Conservation (phyloP, 1,140 invertebrate species). For the Trichonephila clavipes region DNA sequence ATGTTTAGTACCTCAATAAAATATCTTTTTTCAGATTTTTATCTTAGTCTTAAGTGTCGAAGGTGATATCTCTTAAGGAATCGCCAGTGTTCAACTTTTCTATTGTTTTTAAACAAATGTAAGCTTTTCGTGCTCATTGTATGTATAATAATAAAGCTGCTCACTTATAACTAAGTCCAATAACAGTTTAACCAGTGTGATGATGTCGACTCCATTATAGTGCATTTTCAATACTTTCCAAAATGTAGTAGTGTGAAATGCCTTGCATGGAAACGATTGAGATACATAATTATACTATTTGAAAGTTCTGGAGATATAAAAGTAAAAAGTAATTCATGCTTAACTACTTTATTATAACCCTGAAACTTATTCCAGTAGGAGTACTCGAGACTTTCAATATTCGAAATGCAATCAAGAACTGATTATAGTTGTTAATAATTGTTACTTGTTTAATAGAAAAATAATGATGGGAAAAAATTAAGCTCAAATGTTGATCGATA, state of each 20-base stretch:
- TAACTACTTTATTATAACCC: background rate
- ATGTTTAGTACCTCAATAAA: slow-evolving; percentile 61
- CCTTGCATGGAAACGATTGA: background rate
- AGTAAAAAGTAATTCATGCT: background rate
- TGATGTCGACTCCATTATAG: slow-evolving; percentile 14
- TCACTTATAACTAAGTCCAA: slow-evolving; percentile 48
- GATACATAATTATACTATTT: background rate
- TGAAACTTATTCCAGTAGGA: background rate
- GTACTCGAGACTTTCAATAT: slow-evolving; percentile 15
- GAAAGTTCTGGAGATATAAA: background rate
- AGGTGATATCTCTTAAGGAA: slow-evolving; percentile 24
- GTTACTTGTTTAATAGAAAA: slow-evolving; percentile 11
- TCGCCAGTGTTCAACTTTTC: slow-evolving; percentile 63
- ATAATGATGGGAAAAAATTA: background rate
- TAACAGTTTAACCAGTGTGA: slow-evolving; percentile 33
- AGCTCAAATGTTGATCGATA: slow-evolving; percentile 18
- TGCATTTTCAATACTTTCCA: background rate
- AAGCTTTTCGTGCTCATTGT: slow-evolving; percentile 67
- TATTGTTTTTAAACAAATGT: slow-evolving; percentile 67
- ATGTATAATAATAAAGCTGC: slow-evolving; percentile 57
- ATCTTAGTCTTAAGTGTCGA: slow-evolving; percentile 58
- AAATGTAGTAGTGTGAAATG: background rate
- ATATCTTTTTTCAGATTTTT: slow-evolving; percentile 65
- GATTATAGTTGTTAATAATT: slow-evolving; percentile 35
- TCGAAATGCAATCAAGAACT: background rate